A percentile compares a stretch with the other conserved stretches of the same genome.
These are phyloP conservation scores for Carassius auratus DNA, from an alignment of 2,113 vertebrate genomes.

Conservation along the genomic window DNA sequence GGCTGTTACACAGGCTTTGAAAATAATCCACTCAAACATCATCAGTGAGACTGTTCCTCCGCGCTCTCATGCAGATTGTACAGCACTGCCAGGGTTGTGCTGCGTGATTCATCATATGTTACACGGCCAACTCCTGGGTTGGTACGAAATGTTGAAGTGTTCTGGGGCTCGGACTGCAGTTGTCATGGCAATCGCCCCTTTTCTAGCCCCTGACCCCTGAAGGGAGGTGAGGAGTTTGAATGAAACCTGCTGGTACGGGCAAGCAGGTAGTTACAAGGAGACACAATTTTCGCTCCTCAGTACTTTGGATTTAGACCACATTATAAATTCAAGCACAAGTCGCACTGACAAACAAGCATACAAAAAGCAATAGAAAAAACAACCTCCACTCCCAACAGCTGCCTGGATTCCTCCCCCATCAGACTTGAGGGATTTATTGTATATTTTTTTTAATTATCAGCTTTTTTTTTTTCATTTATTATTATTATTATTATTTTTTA, in stretches of 20 bases:
- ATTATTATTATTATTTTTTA: too few relatives aligned
- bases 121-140: conserved; percentile 71
- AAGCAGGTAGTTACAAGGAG: conserved; percentile 62
- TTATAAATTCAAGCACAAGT: background rate
- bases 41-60: conserved; percentile 38
- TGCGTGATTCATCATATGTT: conserved; percentile 76
- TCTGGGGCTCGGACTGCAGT: conserved; percentile 69
- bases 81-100: conserved; percentile 64
- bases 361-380: background rate
- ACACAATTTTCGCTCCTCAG: conserved; percentile 44
- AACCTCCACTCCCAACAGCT: background rate
- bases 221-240: conserved; percentile 62
- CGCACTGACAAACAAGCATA: background rate
- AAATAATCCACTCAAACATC: conserved; percentile 53
- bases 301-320: conserved; percentile 52
- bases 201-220: conserved; percentile 64
- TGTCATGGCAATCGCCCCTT: conserved; percentile 72
- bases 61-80: conserved; percentile 63
- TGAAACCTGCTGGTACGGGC: conserved; percentile 62
- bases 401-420: background rate
- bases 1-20: conserved; percentile 58
- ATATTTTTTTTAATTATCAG: too few relatives aligned
- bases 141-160: conserved; percentile 71
- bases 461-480: too few relatives aligned
- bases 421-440: background rate